phyloP scores from a whole-genome alignment of 2,797 vertebrate genomes.

The Acridotheres tristis region DNA sequence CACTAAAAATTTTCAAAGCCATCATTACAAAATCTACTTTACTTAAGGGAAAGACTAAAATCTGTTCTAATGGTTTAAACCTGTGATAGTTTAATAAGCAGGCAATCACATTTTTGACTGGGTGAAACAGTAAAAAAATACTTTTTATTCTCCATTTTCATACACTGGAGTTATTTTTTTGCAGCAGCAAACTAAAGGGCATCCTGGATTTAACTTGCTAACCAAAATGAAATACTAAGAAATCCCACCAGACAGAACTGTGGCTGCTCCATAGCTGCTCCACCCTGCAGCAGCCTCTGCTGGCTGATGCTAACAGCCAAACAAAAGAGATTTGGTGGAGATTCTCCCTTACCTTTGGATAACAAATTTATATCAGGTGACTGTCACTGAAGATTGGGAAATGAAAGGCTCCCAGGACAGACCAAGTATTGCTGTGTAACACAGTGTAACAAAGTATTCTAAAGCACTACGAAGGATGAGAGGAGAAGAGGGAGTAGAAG shows the following conservation, averaged over 20 bases:
- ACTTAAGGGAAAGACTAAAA: not conserved
- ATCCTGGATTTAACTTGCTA: not conserved
- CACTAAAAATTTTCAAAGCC: not conserved
- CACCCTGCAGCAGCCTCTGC: not conserved
- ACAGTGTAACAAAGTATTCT: not conserved
- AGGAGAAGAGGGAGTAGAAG: not conserved
- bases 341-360: not conserved
- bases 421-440: not conserved
- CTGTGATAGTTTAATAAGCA: not conserved
- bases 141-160: not conserved
- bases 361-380: too few species aligned
- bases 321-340: not conserved
- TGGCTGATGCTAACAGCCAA: not conserved
- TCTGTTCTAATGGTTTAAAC: not conserved
- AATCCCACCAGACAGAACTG: not conserved
- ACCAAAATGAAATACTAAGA: not conserved
- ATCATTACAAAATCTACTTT: not conserved
- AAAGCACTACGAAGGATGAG: not conserved
- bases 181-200: not conserved
- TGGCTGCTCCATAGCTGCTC: not conserved
- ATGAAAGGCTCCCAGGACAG: not conserved
- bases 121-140: not conserved
- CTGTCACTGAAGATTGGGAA: not conserved
- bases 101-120: not conserved
- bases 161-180: not conserved